Base-by-base conservation (phyloP, 2,113 vertebrate genomes). In the Carollia perspicillata region DNA sequence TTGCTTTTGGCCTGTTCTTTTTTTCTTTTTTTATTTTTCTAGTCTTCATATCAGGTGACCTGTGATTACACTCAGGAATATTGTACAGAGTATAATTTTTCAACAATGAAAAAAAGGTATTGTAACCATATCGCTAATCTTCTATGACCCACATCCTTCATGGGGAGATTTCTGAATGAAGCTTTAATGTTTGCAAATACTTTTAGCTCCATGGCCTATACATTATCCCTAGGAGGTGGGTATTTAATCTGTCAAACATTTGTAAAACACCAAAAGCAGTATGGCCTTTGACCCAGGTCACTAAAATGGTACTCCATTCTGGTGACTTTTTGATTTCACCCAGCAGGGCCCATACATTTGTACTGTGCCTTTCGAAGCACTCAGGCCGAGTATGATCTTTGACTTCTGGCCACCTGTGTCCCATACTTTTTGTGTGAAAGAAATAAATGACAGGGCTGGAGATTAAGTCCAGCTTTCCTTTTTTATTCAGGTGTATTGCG, bases 341-440 rank as follows among this genome's bases (percentile, higher is more conserved):
- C 89, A 97, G 95, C 84, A 97, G 97, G 93, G 91, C 98, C 87
- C 89, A 87, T 97, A 49, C 91, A 97, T 98, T 97, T 98, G 96
- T 90, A 94, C 93, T 5, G n/a, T 75, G 95, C 51, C 97, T 98
- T 96, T 96, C 96, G 98, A 98, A 97, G 97, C 96, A 96, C 97
- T 97, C 95, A 98, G 96, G 81, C 91, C 93, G 90, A 96, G 93
- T 93, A 96, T 49, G 98, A 98, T 98, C 98, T 98, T 98, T 99
- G 98, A 98, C 98, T 97, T 97, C 74, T 92, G 97, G 96, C 98
- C 98, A 99, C 98, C 98, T 98, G 98, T 97, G 96, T 90, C 92
- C 89, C 98, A 98, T 98, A 98, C 95, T 98, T 98, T 98, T 96
- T 98, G 95, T 97, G 97, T 96, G 97, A 98, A 97, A 97, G 94